These are phyloP conservation scores for Amblyornis subalaris DNA, from an alignment of 2,113 vertebrate species.

Conservation along the genomic window DNA sequence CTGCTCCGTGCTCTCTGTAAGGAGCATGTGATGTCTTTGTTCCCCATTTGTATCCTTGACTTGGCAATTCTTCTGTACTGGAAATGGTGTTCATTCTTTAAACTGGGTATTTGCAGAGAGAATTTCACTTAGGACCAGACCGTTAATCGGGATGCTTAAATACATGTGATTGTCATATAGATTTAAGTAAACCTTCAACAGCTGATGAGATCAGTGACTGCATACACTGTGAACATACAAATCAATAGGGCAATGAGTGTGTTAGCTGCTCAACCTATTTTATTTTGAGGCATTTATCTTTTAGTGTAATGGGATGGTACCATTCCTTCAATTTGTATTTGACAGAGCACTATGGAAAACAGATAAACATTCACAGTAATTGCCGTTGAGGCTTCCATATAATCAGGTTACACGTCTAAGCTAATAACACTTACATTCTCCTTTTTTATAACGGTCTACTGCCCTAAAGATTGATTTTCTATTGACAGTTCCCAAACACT, in stretches of 20 bases:
- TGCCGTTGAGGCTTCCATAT: background rate
- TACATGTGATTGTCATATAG: background rate
- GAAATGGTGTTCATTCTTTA: background rate
- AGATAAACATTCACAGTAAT: conserved; percentile 23
- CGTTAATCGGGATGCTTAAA: background rate
- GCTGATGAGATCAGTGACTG: background rate
- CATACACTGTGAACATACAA: background rate
- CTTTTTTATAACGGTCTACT: background rate
- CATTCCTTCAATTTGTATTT: background rate
- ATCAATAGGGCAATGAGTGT: background rate
- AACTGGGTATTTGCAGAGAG: background rate
- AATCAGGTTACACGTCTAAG: conserved; percentile 19
- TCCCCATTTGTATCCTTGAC: background rate
- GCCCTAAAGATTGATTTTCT: conserved; percentile 37
- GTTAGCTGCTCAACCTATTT: background rate
- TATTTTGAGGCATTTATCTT: conserved; percentile 8
- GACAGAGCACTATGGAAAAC: conserved; percentile 5
- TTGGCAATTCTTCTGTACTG: background rate
- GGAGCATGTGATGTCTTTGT: background rate
- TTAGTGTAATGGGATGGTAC: background rate
- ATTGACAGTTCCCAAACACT: background rate
- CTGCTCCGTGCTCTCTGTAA: background rate
- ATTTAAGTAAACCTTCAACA: background rate
- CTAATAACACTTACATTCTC: background rate
- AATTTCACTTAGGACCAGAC: background rate